Base-by-base conservation (phyloP, 2,888 invertebrate genomes). In the Scaptomyza flava region DNA sequence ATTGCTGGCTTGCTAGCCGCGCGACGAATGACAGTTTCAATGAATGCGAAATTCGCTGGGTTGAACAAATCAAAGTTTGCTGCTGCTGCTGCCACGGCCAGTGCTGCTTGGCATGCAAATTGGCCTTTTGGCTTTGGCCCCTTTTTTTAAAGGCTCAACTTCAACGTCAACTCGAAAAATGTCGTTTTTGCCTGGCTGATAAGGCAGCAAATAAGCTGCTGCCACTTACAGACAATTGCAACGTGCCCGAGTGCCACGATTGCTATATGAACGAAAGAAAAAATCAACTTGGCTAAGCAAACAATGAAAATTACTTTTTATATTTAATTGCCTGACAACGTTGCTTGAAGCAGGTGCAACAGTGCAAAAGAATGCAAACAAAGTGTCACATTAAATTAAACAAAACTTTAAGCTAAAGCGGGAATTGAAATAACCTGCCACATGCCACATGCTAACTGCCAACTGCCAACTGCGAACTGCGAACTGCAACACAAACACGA, bases 291-390 rank as follows among this genome's bases (percentile, higher is more conserved):
- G 68, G 66, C 72, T 72, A 36, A 38, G 36, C 54, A 67, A 68
- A 81, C 72, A 80, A 77, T 78, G 68, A 62, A 73, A 86, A 86
- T 79, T 77, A 81, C 77, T 81, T 81, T 82, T 83, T 77, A 83
- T 83, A 82, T 86, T 79, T 81, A 82, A 82, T 83, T 82, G 79
- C 77, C 62, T 20, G 48, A 58, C 76, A 48, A 56, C 33, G 23
- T 6, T 30, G 52, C 23, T 14, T 9, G n/a, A 9, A 31, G 23
- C 17, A 9, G 17, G 27, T 48, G 63, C 56, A 51, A 51, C 60
- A 70, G 68, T 52, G 73, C 71, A 66, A 52, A 52, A 23, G 57
- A 54, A 54, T 36, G 72, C 60, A 68, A 64, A 63, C 73, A 70
- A 64, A 84, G 79, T 85, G 81, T 76, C 72, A 51, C 57, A 53